phyloP scores from a whole-genome alignment of 2,797 vertebrate genomes.

The Delichon dasypus region DNA sequence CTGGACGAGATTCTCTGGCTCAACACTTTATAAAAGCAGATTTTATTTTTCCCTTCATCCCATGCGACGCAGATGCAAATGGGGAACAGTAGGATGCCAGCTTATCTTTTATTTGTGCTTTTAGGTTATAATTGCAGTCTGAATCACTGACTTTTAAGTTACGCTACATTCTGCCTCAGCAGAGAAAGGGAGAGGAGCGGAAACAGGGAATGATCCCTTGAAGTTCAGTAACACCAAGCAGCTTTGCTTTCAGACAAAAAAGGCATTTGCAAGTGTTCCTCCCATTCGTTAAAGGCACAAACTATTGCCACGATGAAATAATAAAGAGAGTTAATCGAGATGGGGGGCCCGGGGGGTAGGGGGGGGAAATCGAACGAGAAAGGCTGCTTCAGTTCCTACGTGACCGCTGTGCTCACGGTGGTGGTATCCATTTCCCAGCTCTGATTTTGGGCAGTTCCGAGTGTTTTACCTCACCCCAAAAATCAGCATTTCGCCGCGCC shows the following conservation, averaged over 20 bases:
- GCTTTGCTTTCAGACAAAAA: slow-evolving; percentile 59
- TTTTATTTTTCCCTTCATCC: slow-evolving; percentile 22
- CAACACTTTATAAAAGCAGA: slow-evolving; percentile 17
- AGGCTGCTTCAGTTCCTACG: not conserved
- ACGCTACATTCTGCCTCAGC: slow-evolving; percentile 46
- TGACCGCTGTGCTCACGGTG: not conserved
- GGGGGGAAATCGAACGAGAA: not conserved
- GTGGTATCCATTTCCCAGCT: not conserved
- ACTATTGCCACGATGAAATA: slow-evolving; percentile 50
- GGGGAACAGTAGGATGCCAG: slow-evolving; percentile 44
- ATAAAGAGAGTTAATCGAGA: slow-evolving; percentile 55
- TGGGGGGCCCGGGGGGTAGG: not conserved
- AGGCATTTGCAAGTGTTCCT: slow-evolving; percentile 47
- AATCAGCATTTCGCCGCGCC: fast-evolving
- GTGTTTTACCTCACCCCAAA: not conserved
- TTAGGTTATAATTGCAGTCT: slow-evolving; percentile 55
- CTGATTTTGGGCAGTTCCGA: not conserved
- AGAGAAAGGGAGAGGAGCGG: slow-evolving; percentile 52
- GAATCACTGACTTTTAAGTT: slow-evolving; percentile 45
- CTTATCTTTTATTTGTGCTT: slow-evolving; percentile 49
- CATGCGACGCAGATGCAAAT: slow-evolving; percentile 20
- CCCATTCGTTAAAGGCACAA: slow-evolving; percentile 43
- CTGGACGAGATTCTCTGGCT: not conserved
- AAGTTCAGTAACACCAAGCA: slow-evolving; percentile 48
- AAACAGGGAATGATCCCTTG: slow-evolving; percentile 34